Evolutionary conservation across 2,888 invertebrate genomes (phyloP), one percentile per base, ranked within the genome.

Genomic region (Aporophyla lueneburgensis): DNA sequence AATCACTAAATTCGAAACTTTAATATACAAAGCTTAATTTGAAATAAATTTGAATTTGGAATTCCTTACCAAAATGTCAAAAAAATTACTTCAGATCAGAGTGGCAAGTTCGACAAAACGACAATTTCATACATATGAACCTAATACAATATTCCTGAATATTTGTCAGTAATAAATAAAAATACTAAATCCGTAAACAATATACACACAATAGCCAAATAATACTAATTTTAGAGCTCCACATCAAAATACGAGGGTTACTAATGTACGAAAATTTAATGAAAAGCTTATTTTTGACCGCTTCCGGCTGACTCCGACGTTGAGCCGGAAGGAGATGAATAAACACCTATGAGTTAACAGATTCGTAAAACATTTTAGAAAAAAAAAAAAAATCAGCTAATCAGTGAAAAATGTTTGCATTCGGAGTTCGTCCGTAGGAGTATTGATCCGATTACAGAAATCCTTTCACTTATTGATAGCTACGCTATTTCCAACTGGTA

Each of bases 281-380:
- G 16, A 67, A 73, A 66, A 49, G n/a, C 67, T 68, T 56, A 53
- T 49, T 69, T 66, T 33, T 0, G 16, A 62, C 58, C 67, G 71
- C 58, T 65, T 81, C 67, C 67, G 40, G 19, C 49, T 40, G 46
- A 62, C 46, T 33, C 49, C 27, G 0, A 61, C 21, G 46, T 53
- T 58, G 46, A 68, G 43, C 71, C 69, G 70, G 59, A 66, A 59
- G 73, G 58, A 67, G 54, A 71, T 73, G 27, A 71, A 76, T 74
- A 81, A 78, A 81, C 58, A 73, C 76, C 58, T 49, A 40, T 54
- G 33, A 46, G 63, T 69, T 68, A 40, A 62, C 49, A 59, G 49
- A 69, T 71, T 77, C n/a, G n/a, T n/a, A n/a, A n/a, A n/a, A n/a
- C n/a, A n/a, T n/a, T n/a, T n/a, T n/a, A n/a, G n/a, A n/a, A n/a